Conservation (phyloP, 1,140 invertebrate genomes). For the Acromyrmex charruanus region DNA sequence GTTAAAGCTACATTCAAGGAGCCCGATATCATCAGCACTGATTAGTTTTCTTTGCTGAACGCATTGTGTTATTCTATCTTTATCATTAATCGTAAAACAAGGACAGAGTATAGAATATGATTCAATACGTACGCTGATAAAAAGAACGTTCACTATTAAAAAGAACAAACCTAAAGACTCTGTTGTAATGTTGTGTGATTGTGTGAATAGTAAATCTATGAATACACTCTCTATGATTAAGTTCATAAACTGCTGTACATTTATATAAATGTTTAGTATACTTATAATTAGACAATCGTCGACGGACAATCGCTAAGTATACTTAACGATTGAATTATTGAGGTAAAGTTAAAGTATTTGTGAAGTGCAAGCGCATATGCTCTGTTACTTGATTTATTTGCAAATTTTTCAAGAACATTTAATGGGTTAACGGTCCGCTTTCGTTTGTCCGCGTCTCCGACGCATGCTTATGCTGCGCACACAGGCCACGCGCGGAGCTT, state of each 20-base stretch:
- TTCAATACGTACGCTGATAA: no score
- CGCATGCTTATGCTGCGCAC: conserved; percentile 59
- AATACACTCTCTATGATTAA: not conserved
- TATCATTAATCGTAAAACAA: no score
- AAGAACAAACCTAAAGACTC: no score
- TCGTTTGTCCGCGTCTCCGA: conserved; percentile 34
- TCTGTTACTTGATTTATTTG: conserved; percentile 17
- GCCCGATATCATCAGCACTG: no score
- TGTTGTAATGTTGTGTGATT: no score
- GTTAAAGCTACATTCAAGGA: no score
- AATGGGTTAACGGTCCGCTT: conserved; percentile 49
- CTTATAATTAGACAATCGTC: not conserved
- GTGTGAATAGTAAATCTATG: not conserved
- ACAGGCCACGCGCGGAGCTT: conserved; percentile 70
- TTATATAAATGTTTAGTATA: not conserved
- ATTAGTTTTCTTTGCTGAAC: no score
- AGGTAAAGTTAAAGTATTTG: not conserved
- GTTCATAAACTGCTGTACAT: no score
- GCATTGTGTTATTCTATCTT: no score
- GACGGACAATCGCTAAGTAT: not conserved
- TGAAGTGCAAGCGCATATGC: not conserved
- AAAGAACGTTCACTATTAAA: no score
- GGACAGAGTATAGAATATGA: no score
- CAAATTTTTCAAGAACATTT: conserved; percentile 51
- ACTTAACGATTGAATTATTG: not conserved